Evolutionary conservation across 2,888 invertebrate species (phyloP).

Genomic region (Limnephilus rhombicus): DNA sequence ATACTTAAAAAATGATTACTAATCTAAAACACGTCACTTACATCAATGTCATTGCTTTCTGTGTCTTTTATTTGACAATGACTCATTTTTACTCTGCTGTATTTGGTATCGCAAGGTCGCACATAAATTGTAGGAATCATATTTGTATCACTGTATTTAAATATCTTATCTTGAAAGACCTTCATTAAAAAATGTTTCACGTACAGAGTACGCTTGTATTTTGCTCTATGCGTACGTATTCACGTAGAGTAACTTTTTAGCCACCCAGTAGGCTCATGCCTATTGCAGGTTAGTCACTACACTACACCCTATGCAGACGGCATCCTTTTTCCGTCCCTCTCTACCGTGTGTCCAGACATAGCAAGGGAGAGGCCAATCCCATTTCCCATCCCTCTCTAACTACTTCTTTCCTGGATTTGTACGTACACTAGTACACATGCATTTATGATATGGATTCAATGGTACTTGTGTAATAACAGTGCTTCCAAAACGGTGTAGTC

Average conservation of each 20-base stretch:
- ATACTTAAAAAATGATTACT: too few relatives aligned
- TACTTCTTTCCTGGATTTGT: conserved; percentile 39
- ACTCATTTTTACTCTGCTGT: not conserved
- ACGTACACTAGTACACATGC: conserved; percentile 34
- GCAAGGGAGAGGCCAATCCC: conserved; percentile 48
- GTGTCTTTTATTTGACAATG: not conserved
- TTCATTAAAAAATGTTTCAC: not conserved
- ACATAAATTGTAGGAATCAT: not conserved
- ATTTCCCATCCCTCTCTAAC: conserved; percentile 31
- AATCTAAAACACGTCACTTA: not conserved
- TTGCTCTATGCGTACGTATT: not conserved
- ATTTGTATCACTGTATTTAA: not conserved
- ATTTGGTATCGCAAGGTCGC: not conserved
- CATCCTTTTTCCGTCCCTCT: conserved; percentile 51
- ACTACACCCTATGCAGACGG: conserved; percentile 51
- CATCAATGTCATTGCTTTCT: not conserved
- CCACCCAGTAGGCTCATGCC: conserved; percentile 25
- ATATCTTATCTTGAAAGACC: not conserved
- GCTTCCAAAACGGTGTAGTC: conserved; percentile 5
- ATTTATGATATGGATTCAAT: conserved; percentile 15
- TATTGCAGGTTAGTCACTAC: conserved; percentile 37
- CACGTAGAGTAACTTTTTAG: not conserved
- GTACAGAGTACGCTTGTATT: not conserved
- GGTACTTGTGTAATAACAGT: conserved; percentile 25
- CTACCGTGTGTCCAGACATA: conserved; percentile 57